These are phyloP conservation scores for Cyrtonyx montezumae DNA, from an alignment of 2,113 vertebrate genomes.

Conservation along the genomic window DNA sequence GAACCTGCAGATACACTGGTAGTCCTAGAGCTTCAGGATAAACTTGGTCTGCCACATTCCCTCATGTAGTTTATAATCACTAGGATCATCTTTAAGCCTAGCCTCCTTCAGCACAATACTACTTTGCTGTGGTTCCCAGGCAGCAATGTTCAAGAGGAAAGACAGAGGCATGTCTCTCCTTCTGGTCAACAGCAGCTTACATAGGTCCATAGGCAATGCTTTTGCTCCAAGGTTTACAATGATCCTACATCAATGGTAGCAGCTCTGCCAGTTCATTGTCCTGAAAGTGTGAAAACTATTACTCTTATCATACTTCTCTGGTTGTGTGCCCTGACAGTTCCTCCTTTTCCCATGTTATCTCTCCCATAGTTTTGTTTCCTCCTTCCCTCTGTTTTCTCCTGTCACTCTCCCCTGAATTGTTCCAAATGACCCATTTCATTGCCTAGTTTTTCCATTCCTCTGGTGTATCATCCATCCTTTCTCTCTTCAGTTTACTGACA, in stretches of 20 bases:
- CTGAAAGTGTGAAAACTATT: not conserved
- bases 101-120: not conserved
- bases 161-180: not conserved
- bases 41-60: slow-evolving; percentile 26
- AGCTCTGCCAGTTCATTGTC: not conserved
- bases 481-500: not conserved
- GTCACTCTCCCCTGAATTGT: not conserved
- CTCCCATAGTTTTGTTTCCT: not conserved
- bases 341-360: not conserved
- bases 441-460: not conserved
- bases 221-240: not conserved
- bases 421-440: not conserved
- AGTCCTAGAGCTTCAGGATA: slow-evolving; percentile 21
- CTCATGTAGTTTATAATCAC: not conserved
- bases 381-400: not conserved
- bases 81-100: not conserved
- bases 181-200: not conserved
- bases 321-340: not conserved
- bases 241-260: not conserved
- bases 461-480: not conserved
- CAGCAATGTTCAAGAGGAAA: not conserved
- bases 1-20: slow-evolving; percentile 9
- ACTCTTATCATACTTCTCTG: not conserved
- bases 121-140: not conserved
- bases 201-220: not conserved